Conservation (phyloP, 2,113 vertebrate genomes). For the Malaclemys terrapin region DNA sequence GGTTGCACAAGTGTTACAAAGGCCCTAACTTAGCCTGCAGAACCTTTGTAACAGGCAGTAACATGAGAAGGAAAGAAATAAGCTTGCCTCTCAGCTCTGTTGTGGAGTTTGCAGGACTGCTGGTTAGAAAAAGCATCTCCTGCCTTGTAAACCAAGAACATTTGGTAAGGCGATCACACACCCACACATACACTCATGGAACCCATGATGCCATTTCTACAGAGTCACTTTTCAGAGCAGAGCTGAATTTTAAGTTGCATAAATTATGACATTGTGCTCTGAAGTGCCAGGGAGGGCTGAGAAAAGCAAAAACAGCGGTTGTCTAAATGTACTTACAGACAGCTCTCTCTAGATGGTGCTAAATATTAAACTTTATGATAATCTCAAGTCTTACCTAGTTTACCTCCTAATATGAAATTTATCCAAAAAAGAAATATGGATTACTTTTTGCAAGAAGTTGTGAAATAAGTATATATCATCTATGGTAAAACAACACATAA, state of each 20-base stretch:
- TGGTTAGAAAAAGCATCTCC: background rate
- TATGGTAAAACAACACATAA: background rate
- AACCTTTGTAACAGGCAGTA: rapidly evolving
- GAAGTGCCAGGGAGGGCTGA: background rate
- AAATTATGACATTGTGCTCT: rapidly evolving
- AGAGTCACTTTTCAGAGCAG: background rate
- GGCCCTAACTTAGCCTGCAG: background rate
- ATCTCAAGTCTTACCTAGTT: background rate
- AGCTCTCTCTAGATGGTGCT: constrained; percentile 72
- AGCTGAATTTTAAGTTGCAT: background rate
- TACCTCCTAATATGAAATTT: background rate
- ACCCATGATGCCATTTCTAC: rapidly evolving
- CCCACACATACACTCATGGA: background rate
- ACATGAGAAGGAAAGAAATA: background rate
- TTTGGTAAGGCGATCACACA: background rate
- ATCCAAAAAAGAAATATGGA: background rate
- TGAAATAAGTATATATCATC: background rate
- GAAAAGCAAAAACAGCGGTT: background rate
- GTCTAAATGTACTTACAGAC: constrained; percentile 9
- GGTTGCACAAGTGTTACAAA: background rate
- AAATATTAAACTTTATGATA: constrained; percentile 58
- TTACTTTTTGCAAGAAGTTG: background rate
- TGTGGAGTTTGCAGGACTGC: background rate
- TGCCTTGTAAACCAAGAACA: background rate
- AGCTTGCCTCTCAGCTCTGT: background rate